Base-by-base conservation (phyloP, 2,797 vertebrate species). In the Brachymystax lenok region DNA sequence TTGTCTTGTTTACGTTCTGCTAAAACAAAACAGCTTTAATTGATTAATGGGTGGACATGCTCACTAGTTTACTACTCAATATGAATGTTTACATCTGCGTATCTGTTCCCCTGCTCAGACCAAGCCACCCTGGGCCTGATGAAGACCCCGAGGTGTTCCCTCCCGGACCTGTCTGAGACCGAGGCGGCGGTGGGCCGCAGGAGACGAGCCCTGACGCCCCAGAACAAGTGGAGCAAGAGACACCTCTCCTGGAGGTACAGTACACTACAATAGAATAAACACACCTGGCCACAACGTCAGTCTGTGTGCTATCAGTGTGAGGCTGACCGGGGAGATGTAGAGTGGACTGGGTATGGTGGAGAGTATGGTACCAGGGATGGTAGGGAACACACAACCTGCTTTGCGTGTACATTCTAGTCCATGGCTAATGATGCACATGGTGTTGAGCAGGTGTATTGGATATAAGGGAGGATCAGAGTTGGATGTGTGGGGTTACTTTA, bases 231-330 rank as follows among this genome's bases (percentile, higher is more conserved):
- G 98, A 95, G 88, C 83, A 99, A 97, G 85, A 95, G 96, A 82
- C 98, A 97, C 86, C 92, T 99, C 51, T 99, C 98, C 0, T 99
- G 98, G 98, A 98, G 97, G 97, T 99, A 92, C 24, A 93, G 33
- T 61, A 50, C 52, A 19, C 61, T 64, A 21, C 27, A 46, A 21
- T 35, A 21, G 16, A 30, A 24, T 69, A 40, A 40, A 40, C 30
- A 35, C 51, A 61, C 5, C 27, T 30, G 21, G 19, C 71, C 51
- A 28, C 68, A 69, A n/a, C 14, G 0, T 2, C 63, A 66, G 21
- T 24, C 27, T 66, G 40, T 46, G 40, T 13, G 40, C 40, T 46
- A 46, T 12, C 40, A 46, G 40, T 46, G 40, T 59, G 56, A 59
- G 59, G 21, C 21, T 63, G 21, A 63, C 59, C 1, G 21, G 21